Evolutionary conservation across 64 coral and sea anemone species (phyloP).

Genomic region (Pocillopora damicornis): DNA sequence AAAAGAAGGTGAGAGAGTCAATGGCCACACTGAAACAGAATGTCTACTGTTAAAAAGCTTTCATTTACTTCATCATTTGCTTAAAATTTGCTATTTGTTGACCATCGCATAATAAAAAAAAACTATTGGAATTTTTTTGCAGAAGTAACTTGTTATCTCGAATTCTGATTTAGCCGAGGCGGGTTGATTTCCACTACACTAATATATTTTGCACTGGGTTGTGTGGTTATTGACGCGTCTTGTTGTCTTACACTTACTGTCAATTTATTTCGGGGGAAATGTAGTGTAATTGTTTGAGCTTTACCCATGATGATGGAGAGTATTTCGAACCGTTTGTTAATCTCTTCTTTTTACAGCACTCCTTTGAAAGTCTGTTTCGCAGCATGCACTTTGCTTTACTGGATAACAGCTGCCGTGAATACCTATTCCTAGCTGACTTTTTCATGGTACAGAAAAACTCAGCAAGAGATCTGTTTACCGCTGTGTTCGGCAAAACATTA

Average conservation of each 20-base stretch:
- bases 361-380: conserved; percentile 91
- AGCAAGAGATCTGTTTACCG: conserved; percentile 84
- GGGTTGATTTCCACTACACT: too few relatives aligned
- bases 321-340: neutral
- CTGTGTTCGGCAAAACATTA: conserved; percentile 91
- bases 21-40: neutral
- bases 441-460: conserved; percentile 83
- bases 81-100: too few relatives aligned
- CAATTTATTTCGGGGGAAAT: neutral
- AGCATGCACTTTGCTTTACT: conserved; percentile 91
- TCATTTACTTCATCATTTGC: too few relatives aligned
- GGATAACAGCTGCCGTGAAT: conserved; percentile 96
- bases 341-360: conserved; percentile 68
- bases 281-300: neutral
- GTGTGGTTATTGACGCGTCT: too few relatives aligned
- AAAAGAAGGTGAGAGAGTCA: conserved; percentile 69
- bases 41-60: neutral
- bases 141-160: too few relatives aligned
- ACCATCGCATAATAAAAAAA: too few relatives aligned
- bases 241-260: too few relatives aligned
- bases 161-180: too few relatives aligned
- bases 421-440: conserved; percentile 88
- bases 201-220: too few relatives aligned
- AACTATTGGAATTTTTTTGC: too few relatives aligned
- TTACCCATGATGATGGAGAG: neutral